Evolutionary conservation across 1,140 invertebrate genomes (phyloP).

Genomic region (Scaptomyza montana): DNA sequence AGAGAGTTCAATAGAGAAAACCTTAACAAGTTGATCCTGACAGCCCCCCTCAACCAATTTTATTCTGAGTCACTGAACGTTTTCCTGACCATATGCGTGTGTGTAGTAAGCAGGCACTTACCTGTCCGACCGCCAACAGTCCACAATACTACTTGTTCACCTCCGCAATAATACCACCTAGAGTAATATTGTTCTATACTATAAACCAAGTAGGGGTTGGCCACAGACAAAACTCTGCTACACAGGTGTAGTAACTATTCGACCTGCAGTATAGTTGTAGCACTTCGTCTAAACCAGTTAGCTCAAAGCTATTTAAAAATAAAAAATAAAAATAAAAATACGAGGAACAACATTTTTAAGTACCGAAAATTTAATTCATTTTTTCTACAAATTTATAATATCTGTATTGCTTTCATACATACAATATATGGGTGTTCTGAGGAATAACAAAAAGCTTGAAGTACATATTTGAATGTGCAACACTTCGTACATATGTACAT

Average conservation of each 20-base stretch:
- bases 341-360: no score
- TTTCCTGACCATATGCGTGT: conserved; percentile 7
- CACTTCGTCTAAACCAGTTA: conserved; percentile 32
- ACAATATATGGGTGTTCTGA: no score
- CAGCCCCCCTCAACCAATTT: background rate
- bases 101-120: background rate
- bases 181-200: background rate
- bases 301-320: background rate
- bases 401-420: no score
- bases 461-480: no score
- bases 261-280: conserved; percentile 37
- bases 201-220: conserved; percentile 35
- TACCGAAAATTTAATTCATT: no score
- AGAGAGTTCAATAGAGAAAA: no score
- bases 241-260: conserved; percentile 47
- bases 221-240: background rate
- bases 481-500: no score
- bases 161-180: no score
- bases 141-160: background rate
- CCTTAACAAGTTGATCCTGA: no score
- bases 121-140: conserved; percentile 1
- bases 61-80: conserved; percentile 22
- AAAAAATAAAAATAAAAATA: background rate
- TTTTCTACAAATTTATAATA: no score
- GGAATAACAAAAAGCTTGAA: no score